Evolutionary conservation across 1,140 invertebrate species (phyloP).

Genomic region (Neuroterus valhalla): DNA sequence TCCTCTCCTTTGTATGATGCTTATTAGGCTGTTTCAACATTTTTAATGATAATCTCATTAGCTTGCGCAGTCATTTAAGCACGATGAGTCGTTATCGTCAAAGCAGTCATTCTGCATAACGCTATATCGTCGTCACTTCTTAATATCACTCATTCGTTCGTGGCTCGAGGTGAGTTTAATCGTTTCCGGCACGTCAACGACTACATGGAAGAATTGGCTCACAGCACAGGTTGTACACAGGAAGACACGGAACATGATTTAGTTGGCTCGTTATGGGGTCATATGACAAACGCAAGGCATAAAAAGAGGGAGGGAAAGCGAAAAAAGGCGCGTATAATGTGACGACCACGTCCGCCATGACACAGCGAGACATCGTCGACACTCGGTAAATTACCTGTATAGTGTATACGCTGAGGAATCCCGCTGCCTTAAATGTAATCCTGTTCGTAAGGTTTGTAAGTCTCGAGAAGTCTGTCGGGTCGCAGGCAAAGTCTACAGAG

Average conservation of each 20-base stretch:
- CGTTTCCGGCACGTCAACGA: constrained; percentile 10
- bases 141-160: background rate
- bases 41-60: background rate
- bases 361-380: background rate
- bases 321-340: background rate
- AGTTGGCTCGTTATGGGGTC: constrained; percentile 6
- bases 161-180: constrained; percentile 3
- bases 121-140: background rate
- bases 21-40: background rate
- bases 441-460: background rate
- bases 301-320: background rate
- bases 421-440: constrained; percentile 4
- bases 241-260: background rate
- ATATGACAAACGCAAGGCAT: constrained; percentile 11
- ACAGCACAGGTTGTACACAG: background rate
- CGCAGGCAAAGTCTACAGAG: constrained; percentile 11
- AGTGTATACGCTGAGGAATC: constrained; percentile 41
- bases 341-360: background rate
- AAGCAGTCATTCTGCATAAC: background rate
- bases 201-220: background rate
- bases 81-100: constrained; percentile 15
- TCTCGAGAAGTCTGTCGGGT: too few relatives aligned
- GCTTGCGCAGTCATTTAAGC: constrained; percentile 2
- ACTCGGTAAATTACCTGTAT: constrained; percentile 36
- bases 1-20: background rate